Evolutionary conservation across 2,797 vertebrate genomes (phyloP).

Genomic region (Xiphophorus birchmanni): DNA sequence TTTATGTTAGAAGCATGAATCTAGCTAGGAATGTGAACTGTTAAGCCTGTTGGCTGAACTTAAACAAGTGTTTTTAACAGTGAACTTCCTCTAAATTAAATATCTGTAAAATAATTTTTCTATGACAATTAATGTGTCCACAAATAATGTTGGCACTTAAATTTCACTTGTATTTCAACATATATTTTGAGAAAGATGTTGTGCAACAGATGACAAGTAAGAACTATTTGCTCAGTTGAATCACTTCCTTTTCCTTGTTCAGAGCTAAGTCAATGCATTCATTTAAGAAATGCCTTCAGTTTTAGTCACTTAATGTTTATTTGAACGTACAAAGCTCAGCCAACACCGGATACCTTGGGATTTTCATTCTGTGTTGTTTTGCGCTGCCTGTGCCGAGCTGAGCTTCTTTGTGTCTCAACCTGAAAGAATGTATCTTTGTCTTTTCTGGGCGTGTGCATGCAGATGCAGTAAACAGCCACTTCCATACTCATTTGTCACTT

Average conservation of each 20-base stretch:
- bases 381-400: conserved; percentile 1
- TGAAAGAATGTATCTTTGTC: conserved; percentile 14
- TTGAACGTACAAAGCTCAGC: not conserved
- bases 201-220: not conserved
- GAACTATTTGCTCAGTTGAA: not conserved
- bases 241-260: conserved; percentile 4
- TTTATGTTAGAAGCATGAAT: not conserved
- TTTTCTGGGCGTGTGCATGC: conserved; percentile 8
- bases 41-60: not conserved
- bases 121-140: not conserved
- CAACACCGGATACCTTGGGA: not conserved
- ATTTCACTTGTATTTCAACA: not conserved
- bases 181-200: not conserved
- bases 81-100: not conserved
- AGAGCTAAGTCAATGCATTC: not conserved
- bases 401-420: conserved; percentile 20
- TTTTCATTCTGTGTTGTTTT: conserved; percentile 20
- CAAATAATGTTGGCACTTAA: not conserved
- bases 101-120: not conserved
- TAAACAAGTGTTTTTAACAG: not conserved
- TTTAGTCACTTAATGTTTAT: conserved; percentile 3
- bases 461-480: conserved; percentile 36
- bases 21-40: not conserved
- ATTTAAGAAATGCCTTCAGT: conserved; percentile 3
- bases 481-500: conserved; percentile 54